Base-by-base conservation (phyloP, 2,888 invertebrate genomes). In the Julus scanicus region DNA sequence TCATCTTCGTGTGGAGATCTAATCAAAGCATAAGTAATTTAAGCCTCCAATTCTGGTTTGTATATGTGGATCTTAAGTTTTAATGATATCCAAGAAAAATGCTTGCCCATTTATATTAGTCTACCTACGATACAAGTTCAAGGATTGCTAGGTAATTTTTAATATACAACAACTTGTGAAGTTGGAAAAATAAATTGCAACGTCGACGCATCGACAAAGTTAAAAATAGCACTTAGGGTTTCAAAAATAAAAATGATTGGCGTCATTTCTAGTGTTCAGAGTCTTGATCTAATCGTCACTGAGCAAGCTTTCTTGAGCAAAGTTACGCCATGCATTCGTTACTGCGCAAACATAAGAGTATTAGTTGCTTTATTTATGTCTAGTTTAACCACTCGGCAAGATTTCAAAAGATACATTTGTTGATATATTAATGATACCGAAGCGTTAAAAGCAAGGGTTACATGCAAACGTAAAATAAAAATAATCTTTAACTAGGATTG, bases 301-400 rank as follows among this genome's bases (percentile, higher is more conserved):
- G 80, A 37, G 80, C 37, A 37, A 80, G 13, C 37, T 80, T 29
- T 80, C 29, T 1, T 37, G 37, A 37, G 80, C 13, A 13, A 29
- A 29, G 80, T 80, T 80, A 37, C 80, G 80, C 80, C 80, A 37
- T 80, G 8, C 29, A 29, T 80, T 80, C 80, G 80, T 37, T 80
- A 37, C 37, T 80, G 3, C 29, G 9, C n/a, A 71, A 29, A 71
- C 71, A 71, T 4, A 8, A 6, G n/a, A n/a, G 71, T 71, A 71
- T 71, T 71, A 71, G 1, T 29, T 29, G 44, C 44, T 37, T 29
- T 80, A 29, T 80, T 37, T 80, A 37, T 80, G 37, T 13, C 13
- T 11, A 15, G 53, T 29, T 80, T 80, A 44, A 5, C 80, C 37
- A 80, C 29, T 37, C 80, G 37, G 20, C 37, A 9, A 8, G 29